Percentiles rank a stretch among this genome's conserved stretches.
phyloP scores from a whole-genome alignment of 2,113 vertebrate species.

The Elephas maximus region DNA sequence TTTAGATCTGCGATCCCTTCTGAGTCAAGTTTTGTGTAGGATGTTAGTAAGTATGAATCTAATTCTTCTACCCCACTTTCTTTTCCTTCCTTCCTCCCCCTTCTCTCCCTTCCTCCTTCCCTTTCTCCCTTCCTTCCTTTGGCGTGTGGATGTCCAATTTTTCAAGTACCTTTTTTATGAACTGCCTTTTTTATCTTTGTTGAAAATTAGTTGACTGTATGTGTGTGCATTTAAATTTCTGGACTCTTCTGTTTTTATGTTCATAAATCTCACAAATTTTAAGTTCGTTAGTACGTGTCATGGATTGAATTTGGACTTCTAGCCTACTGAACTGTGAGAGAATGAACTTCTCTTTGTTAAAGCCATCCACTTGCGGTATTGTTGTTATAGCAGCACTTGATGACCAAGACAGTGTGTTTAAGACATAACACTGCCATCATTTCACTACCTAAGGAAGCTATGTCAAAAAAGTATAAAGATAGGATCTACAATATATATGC shows the following conservation, averaged over 20 bases:
- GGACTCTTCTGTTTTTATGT: not conserved
- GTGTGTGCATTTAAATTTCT: not conserved
- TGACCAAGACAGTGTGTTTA: not conserved
- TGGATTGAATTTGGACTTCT: no score
- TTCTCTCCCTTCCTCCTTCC: not conserved
- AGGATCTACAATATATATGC: not conserved
- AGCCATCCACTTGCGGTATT: no score
- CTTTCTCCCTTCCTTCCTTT: not conserved
- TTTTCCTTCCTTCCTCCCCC: not conserved
- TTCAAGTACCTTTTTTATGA: constrained; percentile 21
- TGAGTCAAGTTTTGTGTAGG: not conserved
- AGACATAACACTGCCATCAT: constrained; percentile 12
- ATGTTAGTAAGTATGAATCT: not conserved
- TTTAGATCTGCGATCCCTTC: no score
- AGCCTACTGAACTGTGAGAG: no score
- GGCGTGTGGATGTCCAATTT: not conserved
- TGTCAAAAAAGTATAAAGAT: constrained; percentile 53
- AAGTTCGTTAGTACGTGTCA: not conserved
- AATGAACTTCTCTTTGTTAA: no score
- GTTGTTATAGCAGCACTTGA: no score
- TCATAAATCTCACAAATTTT: constrained; percentile 39
- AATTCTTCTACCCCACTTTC: not conserved
- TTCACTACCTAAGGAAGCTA: not conserved
- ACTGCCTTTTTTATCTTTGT: constrained; percentile 27
- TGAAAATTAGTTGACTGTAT: not conserved